Evolutionary conservation across 2,888 invertebrate species (phyloP), one percentile per base, ranked within the genome.

Genomic region (Andricus quercusramuli): DNA sequence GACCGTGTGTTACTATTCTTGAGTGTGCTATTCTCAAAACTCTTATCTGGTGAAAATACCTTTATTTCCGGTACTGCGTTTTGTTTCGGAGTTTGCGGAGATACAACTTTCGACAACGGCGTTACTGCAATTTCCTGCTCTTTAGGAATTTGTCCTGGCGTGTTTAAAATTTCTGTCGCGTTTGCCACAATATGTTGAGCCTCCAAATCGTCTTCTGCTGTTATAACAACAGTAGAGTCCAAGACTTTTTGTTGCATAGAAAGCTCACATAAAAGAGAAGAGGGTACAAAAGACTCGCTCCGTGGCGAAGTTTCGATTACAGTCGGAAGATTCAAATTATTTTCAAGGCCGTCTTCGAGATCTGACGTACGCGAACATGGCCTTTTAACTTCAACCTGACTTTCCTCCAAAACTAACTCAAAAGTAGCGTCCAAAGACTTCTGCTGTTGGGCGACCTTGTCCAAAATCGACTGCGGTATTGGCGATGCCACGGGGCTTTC

Each of bases 391-490:
- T 64, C 25, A 64, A 17, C 64, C 64, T 17, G 29, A 29, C 17
- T 64, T 25, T 64, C 64, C 13, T 64, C 64, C 15, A 29, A 64
- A 25, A 17, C 29, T 64, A 64, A 25, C 11, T 17, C 51, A 32
- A 51, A 74, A 29, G 20, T 74, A 17, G 51, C 74, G 20, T 74
- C 74, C 32, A 74, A 56, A 20, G 74, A 11, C 32, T 56, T 74
- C 51, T 74, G 74, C 32, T 74, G 74, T 74, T 74, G 51, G 13
- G 56, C 74, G 37, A 74, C 74, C 25, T 74, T 74, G n/a, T 74
- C 56, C 37, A 74, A 74, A 74, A 74, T 74, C 13, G 74, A 74
- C 13, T 74, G 74, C 9, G n/a, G 56, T n/a, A 32, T 56, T 56
- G 74, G 74, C 9, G 51, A 56, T 37, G 6, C 5, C 32, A 51